Evolutionary conservation across 2,888 invertebrate genomes (phyloP), one percentile per base, ranked within the genome.

Genomic region (Tyria jacobaeae): DNA sequence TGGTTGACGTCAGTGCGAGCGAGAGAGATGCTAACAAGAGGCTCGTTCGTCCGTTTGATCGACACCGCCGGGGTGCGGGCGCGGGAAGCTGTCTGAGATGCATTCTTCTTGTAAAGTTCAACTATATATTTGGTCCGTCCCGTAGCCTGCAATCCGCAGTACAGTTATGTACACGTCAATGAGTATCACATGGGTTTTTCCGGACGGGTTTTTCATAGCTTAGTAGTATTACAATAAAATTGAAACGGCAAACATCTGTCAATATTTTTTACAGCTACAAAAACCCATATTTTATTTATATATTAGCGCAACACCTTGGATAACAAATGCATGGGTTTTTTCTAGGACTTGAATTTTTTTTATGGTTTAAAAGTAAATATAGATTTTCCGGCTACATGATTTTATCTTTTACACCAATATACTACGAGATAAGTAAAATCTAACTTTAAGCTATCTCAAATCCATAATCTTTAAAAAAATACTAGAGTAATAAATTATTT

Each of bases 21-120:
- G 85, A 84, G 92, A 92, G 78, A 82, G 85, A 76, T 75, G 91
- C 82, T 93, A 93, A 94, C 92, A 91, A 94, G 93, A 93, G 93
- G 90, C 93, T 93, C 84, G 92, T 92, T 91, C 91, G 90, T 89
- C 86, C 91, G 92, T 94, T 94, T 94, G 94, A 94, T 93, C 91
- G 93, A 91, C 91, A 88, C 94, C 94, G 94, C 92, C 90, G 88
- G 85, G 84, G 89, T 81, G 88, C 89, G 91, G 87, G 90, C 90
- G 90, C 87, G 91, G 91, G 91, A 89, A 88, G 88, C 87, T 87
- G 88, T 87, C 89, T 87, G 88, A 86, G 90, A 85, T 92, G 92
- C 93, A 93, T 93, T 93, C 93, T 93, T 92, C 92, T 92, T 89
- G 86, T 91, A 89, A 90, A 90, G 89, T 91, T 93, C 91, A 90